Percentiles rank a stretch among this genome's conserved stretches.
Evolutionary conservation across 2,888 invertebrate genomes (phyloP).

Genomic region (Drosophila rellima): DNA sequence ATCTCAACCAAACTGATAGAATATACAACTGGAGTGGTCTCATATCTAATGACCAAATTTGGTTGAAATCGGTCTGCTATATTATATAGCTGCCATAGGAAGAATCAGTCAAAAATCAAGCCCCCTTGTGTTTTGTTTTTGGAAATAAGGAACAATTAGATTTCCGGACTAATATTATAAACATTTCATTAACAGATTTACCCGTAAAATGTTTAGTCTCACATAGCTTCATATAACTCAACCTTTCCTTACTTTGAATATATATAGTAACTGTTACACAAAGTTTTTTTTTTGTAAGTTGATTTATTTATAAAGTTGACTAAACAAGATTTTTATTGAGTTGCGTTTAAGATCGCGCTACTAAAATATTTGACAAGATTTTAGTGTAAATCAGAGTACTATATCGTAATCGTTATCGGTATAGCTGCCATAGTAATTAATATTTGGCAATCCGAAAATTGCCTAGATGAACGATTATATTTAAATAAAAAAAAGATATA

Average conservation of each 20-base stretch:
- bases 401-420: slow-evolving; percentile 5
- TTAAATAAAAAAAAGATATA: slow-evolving; percentile 35
- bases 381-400: slow-evolving; percentile 20
- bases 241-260: neutral
- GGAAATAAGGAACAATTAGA: too few species aligned
- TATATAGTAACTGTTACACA: neutral
- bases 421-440: slow-evolving; percentile 3
- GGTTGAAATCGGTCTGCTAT: too few species aligned
- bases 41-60: too few species aligned
- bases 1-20: too few species aligned
- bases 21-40: too few species aligned
- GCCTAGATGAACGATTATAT: neutral
- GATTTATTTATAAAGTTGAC: slow-evolving; percentile 27
- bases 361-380: slow-evolving; percentile 27
- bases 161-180: too few species aligned
- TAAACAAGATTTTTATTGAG: slow-evolving; percentile 29
- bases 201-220: too few species aligned
- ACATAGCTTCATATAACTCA: neutral
- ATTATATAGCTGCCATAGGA: too few species aligned
- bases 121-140: too few species aligned
- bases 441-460: neutral
- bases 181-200: too few species aligned
- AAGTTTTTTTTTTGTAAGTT: neutral
- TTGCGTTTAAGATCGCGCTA: slow-evolving; percentile 13
- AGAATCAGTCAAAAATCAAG: too few species aligned